phyloP scores from a whole-genome alignment of 2,888 invertebrate genomes.

The Podotricha telesiphe region DNA sequence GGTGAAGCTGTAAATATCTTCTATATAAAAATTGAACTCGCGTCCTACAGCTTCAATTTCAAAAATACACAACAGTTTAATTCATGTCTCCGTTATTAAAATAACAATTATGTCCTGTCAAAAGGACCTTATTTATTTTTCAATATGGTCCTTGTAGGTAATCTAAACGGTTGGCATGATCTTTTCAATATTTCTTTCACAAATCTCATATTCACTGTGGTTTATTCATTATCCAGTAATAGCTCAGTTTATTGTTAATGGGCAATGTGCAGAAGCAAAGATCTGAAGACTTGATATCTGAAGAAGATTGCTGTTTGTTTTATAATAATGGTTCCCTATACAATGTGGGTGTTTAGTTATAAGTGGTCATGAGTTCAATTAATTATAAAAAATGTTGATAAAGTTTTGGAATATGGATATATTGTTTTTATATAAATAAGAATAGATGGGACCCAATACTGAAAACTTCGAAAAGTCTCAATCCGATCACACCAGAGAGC shows the following conservation, averaged over 20 bases:
- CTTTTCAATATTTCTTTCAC: constrained; percentile 6
- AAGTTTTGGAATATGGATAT: neutral
- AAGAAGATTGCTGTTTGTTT: too few species aligned
- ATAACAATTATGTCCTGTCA: neutral
- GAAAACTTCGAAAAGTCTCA: too few species aligned
- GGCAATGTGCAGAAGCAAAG: constrained; percentile 4
- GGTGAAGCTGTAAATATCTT: too few species aligned
- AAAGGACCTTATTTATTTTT: constrained; percentile 19
- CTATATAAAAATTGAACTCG: too few species aligned
- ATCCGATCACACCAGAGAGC: too few species aligned
- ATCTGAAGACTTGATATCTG: neutral
- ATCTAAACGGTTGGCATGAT: constrained; percentile 8
- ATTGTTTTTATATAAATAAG: too few species aligned
- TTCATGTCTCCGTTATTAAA: constrained; percentile 8
- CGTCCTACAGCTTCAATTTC: too few species aligned
- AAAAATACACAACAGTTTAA: neutral
- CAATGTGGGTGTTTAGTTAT: neutral
- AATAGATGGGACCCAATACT: too few species aligned
- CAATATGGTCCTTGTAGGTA: neutral
- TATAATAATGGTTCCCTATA: neutral
- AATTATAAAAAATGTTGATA: neutral
- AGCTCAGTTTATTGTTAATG: constrained; percentile 3
- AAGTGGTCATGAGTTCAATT: neutral
- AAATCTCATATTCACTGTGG: constrained; percentile 13
- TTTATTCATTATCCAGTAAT: constrained; percentile 17